phyloP scores from a whole-genome alignment of 2,113 vertebrate species.

The Odontesthes bonariensis region DNA sequence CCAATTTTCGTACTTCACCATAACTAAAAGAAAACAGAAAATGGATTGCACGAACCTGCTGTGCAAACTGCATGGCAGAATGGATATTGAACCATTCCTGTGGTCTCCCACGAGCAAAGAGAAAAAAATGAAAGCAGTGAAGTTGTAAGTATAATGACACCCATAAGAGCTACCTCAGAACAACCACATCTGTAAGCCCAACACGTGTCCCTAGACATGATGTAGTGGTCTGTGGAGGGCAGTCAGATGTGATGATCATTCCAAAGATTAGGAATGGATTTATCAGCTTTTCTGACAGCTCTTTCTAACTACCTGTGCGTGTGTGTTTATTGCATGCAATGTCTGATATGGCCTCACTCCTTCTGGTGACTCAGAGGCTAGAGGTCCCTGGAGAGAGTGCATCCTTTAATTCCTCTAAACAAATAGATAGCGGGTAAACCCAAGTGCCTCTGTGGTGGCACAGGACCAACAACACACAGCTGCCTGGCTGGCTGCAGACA shows the following conservation, averaged over 20 bases:
- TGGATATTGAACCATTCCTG: conserved; percentile 70
- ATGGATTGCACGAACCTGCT: conserved; percentile 68
- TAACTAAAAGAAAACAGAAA: conserved; percentile 74
- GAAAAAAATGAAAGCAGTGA: conserved; percentile 54
- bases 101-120: conserved; percentile 43
- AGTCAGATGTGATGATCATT: conserved; percentile 39
- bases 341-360: conserved; percentile 47
- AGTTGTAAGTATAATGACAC: conserved; percentile 58
- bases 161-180: conserved; percentile 43
- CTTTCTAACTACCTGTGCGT: conserved; percentile 4
- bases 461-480: conserved; percentile 62
- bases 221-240: conserved; percentile 26
- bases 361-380: conserved; percentile 58
- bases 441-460: conserved; percentile 51
- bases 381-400: conserved; percentile 64
- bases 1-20: conserved; percentile 52
- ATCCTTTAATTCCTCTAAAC: conserved; percentile 77
- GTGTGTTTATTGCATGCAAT: conserved; percentile 34
- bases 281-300: conserved; percentile 33
- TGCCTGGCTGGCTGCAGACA: conserved; percentile 62
- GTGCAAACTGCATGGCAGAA: conserved; percentile 57
- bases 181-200: conserved; percentile 30
- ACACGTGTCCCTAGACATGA: neutral
- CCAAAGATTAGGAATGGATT: conserved; percentile 38
- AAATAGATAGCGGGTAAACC: conserved; percentile 68